These are phyloP conservation scores for Cottus gobio DNA, from an alignment of 2,113 vertebrate genomes.

Conservation along the genomic window DNA sequence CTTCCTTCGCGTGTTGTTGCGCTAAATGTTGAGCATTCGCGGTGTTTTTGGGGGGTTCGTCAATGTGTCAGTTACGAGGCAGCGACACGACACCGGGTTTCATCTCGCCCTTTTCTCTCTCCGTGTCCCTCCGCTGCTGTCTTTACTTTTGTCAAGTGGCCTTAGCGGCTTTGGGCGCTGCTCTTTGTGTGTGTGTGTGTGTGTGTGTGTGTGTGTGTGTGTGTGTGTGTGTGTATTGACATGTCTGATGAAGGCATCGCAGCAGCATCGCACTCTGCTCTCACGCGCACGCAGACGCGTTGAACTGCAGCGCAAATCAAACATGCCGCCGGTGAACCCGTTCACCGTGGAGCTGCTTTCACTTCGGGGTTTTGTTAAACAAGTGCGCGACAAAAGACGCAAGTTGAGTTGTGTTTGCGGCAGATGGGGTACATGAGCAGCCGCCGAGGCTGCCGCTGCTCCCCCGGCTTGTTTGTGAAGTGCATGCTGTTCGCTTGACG, in stretches of 20 bases:
- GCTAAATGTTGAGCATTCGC: constrained; percentile 27
- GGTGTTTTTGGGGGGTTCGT: constrained; percentile 1
- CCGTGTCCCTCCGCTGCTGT: not conserved
- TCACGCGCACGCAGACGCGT: not conserved
- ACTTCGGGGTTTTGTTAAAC: constrained; percentile 12
- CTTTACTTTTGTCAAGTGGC: constrained; percentile 52
- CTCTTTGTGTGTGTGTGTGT: not conserved
- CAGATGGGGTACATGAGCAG: not conserved
- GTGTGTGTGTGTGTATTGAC: constrained; percentile 14
- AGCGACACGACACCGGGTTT: constrained; percentile 14
- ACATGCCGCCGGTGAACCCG: not conserved
- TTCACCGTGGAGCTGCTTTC: not conserved
- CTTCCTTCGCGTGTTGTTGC: constrained; percentile 19
- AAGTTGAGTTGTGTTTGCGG: constrained; percentile 46
- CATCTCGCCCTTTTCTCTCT: not conserved
- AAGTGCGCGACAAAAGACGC: constrained; percentile 35
- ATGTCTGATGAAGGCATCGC: constrained; percentile 31
- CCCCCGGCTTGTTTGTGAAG: constrained; percentile 9
- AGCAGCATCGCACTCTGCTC: not conserved
- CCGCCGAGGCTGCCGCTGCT: constrained; percentile 16
- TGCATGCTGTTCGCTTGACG: constrained; percentile 35
- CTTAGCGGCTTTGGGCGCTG: constrained; percentile 40
- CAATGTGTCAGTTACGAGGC: constrained; percentile 19
- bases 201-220: no score
- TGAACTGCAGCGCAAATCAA: constrained; percentile 32